Evolutionary conservation across 2,797 vertebrate genomes (phyloP), one percentile per base, ranked within the genome.

Genomic region (Coccyzus lansbergi): DNA sequence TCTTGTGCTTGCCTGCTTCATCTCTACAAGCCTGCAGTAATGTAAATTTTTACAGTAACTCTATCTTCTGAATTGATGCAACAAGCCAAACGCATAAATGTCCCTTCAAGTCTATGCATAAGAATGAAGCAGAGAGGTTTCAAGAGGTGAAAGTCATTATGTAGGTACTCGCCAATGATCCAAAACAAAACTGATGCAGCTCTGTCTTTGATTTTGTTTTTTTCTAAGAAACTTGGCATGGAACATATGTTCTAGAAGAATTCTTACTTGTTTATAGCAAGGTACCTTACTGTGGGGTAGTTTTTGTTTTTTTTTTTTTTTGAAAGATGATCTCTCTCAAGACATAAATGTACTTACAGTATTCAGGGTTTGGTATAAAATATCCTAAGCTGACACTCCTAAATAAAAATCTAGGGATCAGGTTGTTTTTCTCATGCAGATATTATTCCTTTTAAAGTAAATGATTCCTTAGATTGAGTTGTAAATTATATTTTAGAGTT

Each of bases 31-130:
- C 77, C 69, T 84, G 85, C 67, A 65, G 80, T 86, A 94, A 89
- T 84, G 88, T 94, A 68, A 81, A 80, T 90, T 94, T 88, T 94
- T 88, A 94, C 92, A 95, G 90, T 90, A 82, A 38, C 53, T 90
- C 21, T 29, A 9, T 87, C 55, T 46, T 84, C 70, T 92, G 86
- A 96, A 83, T 90, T 97, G 85, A 87, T 89, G 60, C 69, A 93
- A 86, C 56, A 90, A 96, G 49, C 69, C 86, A 81, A 94, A 94
- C 52, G 31, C 28, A 67, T 78, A 78, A 92, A 88, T 86, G 55
- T 69, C 81, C 59, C 72, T 90, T 94, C 80, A 84, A 71, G 80
- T 91, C 93, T 95, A 88, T 92, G 92, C 92, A 96, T 91, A 92
- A 86, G 81, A 88, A 95, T 85, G 87, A 95, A 93, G 86, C 29